These are phyloP conservation scores for Drosophila bocqueti DNA, from an alignment of 1,140 invertebrate genomes.

Conservation along the genomic window DNA sequence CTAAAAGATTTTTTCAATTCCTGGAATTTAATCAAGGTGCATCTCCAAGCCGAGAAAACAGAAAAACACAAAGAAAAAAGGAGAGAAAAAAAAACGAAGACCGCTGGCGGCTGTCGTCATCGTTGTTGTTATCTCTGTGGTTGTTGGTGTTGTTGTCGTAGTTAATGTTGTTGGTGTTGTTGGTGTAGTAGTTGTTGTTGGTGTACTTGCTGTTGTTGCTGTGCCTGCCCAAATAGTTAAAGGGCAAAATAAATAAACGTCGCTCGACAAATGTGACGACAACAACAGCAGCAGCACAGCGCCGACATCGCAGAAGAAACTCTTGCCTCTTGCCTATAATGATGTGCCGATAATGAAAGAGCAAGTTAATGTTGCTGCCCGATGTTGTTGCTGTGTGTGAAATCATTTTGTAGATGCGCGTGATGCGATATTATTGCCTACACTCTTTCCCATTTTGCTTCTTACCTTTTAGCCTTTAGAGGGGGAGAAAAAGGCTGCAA, in stretches of 20 bases:
- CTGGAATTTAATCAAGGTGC: slow-evolving; percentile 82
- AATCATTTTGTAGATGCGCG: slow-evolving; percentile 75
- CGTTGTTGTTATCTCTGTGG: slow-evolving; percentile 9
- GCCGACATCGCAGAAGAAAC: slow-evolving; percentile 5
- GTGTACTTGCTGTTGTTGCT: slow-evolving; percentile 6
- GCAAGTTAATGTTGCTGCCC: slow-evolving; percentile 48
- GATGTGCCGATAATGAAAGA: slow-evolving; percentile 74
- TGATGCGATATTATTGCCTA: slow-evolving; percentile 66
- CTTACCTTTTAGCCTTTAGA: neutral
- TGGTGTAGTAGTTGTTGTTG: slow-evolving; percentile 7
- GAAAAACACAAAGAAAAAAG: slow-evolving; percentile 13
- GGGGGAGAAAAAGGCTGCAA: too few relatives aligned
- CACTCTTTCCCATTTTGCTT: slow-evolving; percentile 31
- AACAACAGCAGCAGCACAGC: slow-evolving; percentile 15
- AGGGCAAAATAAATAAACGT: slow-evolving; percentile 76
- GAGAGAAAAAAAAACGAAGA: slow-evolving; percentile 22
- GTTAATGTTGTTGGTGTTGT: slow-evolving; percentile 7
- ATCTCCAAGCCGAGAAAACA: slow-evolving; percentile 49
- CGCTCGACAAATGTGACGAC: slow-evolving; percentile 48
- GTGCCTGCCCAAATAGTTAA: slow-evolving; percentile 74
- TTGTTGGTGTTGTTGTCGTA: slow-evolving; percentile 4
- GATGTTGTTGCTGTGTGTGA: slow-evolving; percentile 53
- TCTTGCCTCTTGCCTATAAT: slow-evolving; percentile 49
- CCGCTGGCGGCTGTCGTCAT: slow-evolving; percentile 39
- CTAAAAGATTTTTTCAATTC: slow-evolving; percentile 69